Evolutionary conservation across 2,113 vertebrate species (phyloP).

Genomic region (Pyxicephalus adspersus): DNA sequence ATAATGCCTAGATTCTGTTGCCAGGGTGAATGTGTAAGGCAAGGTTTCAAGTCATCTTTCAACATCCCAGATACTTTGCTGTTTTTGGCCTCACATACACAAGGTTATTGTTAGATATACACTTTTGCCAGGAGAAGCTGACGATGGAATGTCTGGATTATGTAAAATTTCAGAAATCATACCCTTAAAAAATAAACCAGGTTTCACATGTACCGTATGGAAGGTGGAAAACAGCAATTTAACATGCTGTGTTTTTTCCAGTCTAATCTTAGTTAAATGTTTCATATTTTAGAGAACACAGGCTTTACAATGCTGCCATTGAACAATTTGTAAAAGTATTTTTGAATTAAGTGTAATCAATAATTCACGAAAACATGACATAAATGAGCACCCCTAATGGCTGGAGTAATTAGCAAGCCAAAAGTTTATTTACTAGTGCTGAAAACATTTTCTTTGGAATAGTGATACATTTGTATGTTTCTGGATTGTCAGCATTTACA

Average conservation of each 20-base stretch:
- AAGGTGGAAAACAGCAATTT: constrained; percentile 34
- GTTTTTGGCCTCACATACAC: constrained; percentile 46
- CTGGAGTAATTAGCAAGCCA: neutral
- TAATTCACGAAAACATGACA: neutral
- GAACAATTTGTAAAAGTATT: neutral
- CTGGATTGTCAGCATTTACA: no score
- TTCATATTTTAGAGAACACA: neutral
- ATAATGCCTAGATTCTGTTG: constrained; percentile 29
- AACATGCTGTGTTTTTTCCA: constrained; percentile 21
- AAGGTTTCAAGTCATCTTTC: constrained; percentile 34
- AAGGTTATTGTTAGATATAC: constrained; percentile 41
- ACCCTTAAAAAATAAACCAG: constrained; percentile 45
- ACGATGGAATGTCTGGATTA: constrained; percentile 48
- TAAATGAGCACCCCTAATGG: neutral
- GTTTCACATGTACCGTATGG: constrained; percentile 2
- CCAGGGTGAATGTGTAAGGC: constrained; percentile 34
- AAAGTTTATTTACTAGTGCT: neutral
- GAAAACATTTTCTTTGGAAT: neutral
- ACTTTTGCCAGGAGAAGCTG: constrained; percentile 45
- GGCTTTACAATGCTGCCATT: constrained; percentile 12
- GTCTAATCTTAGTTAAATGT: constrained; percentile 24
- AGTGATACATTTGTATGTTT: neutral
- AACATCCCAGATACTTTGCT: constrained; percentile 35
- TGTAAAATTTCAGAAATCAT: constrained; percentile 48
- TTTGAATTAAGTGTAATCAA: neutral